Percentiles rank a stretch among this genome's conserved stretches.
phyloP scores from a whole-genome alignment of 2,888 invertebrate species.

The Drosophila mettleri region DNA sequence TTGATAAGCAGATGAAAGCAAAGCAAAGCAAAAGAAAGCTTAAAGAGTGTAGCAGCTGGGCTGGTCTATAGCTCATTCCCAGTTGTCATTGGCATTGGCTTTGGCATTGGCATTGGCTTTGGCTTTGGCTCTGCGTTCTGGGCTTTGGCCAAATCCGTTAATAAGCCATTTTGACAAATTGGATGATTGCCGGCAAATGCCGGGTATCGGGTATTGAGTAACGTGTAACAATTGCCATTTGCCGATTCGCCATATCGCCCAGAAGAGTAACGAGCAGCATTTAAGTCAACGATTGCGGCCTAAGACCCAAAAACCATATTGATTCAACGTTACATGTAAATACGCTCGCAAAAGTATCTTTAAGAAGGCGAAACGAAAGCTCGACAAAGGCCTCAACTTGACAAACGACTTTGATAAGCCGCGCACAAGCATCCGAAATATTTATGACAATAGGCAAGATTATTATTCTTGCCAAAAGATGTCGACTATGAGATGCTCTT shows the following conservation, averaged over 20 bases:
- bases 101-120: constrained; percentile 32
- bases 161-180: constrained; percentile 80
- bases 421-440: neutral
- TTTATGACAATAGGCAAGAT: neutral
- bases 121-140: constrained; percentile 52
- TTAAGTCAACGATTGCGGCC: constrained; percentile 34
- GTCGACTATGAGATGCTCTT: neutral
- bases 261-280: constrained; percentile 39
- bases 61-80: constrained; percentile 43
- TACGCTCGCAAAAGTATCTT: neutral
- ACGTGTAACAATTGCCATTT: constrained; percentile 35
- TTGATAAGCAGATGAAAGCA: constrained; percentile 59
- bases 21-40: neutral
- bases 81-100: constrained; percentile 35
- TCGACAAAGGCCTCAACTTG: neutral
- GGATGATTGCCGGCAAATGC: constrained; percentile 64
- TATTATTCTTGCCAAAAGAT: neutral
- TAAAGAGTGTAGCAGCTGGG: constrained; percentile 37
- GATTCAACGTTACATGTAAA: constrained; percentile 7
- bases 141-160: constrained; percentile 74
- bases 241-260: constrained; percentile 32
- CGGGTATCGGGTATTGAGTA: constrained; percentile 11
- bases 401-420: neutral
- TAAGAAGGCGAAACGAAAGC: constrained; percentile 4
- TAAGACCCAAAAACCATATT: constrained; percentile 19